Evolutionary conservation across 1,140 invertebrate genomes (phyloP).

Genomic region (Drosophila dunni): DNA sequence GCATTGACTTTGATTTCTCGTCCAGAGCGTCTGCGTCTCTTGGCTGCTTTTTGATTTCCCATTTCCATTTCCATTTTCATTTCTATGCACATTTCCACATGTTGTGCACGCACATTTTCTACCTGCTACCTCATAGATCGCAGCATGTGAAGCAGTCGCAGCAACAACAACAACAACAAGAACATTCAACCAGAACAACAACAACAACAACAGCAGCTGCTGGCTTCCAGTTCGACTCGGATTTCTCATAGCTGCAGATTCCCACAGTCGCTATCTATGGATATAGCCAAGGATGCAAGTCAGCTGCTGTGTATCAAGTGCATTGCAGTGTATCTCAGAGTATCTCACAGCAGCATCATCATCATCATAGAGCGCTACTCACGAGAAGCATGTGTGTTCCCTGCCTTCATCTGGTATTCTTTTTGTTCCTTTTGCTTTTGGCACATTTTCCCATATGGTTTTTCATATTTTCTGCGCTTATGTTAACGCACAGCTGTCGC

Average conservation of each 20-base stretch:
- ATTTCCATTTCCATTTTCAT: conserved; percentile 43
- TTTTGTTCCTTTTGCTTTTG: conserved; percentile 34
- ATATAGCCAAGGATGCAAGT: conserved; percentile 30
- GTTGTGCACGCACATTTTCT: conserved; percentile 65
- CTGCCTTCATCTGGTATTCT: conserved; percentile 1
- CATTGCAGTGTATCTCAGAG: conserved; percentile 59
- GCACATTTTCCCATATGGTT: conserved; percentile 77
- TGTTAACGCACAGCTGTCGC: conserved; percentile 63
- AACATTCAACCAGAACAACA: not conserved
- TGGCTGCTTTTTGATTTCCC: not conserved
- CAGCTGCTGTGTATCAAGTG: conserved; percentile 25
- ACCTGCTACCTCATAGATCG: conserved; percentile 53
- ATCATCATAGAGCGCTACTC: conserved; percentile 4
- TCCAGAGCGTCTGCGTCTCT: conserved; percentile 3
- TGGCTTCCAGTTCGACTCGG: conserved; percentile 39
- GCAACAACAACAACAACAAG: not conserved
- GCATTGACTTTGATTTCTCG: conserved; percentile 43
- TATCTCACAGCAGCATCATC: conserved; percentile 29
- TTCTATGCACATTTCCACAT: conserved; percentile 61
- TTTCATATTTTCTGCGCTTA: conserved; percentile 54
- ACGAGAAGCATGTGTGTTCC: conserved; percentile 64
- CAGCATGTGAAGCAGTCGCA: conserved; percentile 39
- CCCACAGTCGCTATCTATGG: conserved; percentile 68
- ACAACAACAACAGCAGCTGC: conserved; percentile 22
- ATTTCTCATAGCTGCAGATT: conserved; percentile 73